These are phyloP conservation scores for Ostrea edulis DNA, from an alignment of 1,140 invertebrate genomes.

Conservation along the genomic window DNA sequence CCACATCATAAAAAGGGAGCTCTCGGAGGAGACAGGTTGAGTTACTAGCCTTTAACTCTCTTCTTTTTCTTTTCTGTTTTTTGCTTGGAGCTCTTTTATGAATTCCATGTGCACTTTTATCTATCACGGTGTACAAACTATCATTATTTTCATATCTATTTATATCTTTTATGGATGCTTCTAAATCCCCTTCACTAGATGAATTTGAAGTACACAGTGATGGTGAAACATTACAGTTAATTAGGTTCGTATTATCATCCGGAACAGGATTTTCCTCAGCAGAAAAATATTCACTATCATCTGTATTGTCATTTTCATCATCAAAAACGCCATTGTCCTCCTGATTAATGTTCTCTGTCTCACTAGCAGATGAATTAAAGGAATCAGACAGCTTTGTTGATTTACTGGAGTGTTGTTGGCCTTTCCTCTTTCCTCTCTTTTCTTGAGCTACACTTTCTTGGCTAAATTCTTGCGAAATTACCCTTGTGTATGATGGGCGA, in stretches of 20 bases:
- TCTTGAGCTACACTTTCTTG: not conserved
- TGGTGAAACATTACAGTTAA: not conserved
- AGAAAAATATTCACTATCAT: constrained; percentile 51
- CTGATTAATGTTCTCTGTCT: not conserved
- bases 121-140: not conserved
- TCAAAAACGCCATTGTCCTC: not conserved
- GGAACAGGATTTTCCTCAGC: constrained; percentile 35
- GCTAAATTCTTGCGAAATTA: constrained; percentile 46
- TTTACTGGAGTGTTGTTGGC: not conserved
- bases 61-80: constrained; percentile 5
- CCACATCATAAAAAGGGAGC: not conserved
- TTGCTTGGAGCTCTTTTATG: constrained; percentile 14
- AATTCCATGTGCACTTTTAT: not conserved
- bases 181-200: not conserved
- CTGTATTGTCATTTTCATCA: constrained; percentile 8
- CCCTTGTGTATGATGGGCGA: constrained; percentile 45
- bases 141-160: not conserved
- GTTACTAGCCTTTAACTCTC: not conserved
- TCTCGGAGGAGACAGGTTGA: not conserved
- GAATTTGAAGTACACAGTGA: not conserved
- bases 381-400: not conserved
- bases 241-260: not conserved
- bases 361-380: not conserved
- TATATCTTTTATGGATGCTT: not conserved
- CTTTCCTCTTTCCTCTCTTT: not conserved